Percentiles rank a stretch among this genome's conserved stretches.
These are phyloP conservation scores for Ailuropoda melanoleuca DNA, from an alignment of 2,113 vertebrate genomes.

Conservation along the genomic window DNA sequence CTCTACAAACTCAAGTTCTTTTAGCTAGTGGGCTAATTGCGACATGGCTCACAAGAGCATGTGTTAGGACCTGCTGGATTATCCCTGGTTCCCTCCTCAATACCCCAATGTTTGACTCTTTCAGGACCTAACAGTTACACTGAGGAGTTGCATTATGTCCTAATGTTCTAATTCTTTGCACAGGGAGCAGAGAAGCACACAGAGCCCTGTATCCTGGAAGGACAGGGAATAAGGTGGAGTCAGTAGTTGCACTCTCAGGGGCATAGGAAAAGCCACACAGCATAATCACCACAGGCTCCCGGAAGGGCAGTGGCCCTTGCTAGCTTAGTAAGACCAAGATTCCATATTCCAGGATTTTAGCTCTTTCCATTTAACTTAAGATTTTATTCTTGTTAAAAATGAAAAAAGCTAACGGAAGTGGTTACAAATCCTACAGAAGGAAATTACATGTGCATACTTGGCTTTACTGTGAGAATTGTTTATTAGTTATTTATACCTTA, in stretches of 20 bases:
- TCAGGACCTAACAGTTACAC: not conserved
- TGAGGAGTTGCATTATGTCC: not conserved
- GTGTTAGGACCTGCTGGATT: not conserved
- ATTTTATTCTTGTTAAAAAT: not conserved
- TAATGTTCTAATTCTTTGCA: not conserved
- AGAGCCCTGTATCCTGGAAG: not conserved
- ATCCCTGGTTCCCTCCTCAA: not conserved
- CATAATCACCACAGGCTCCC: not conserved
- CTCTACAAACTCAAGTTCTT: not conserved
- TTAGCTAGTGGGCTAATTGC: not conserved
- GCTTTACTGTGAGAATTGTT: not conserved
- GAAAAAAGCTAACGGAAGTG: not conserved
- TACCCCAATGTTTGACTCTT: not conserved
- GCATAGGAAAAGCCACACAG: not conserved
- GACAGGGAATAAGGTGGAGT: not conserved
- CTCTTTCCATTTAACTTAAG: conserved; percentile 2
- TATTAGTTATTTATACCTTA: not conserved
- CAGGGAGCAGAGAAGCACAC: not conserved
- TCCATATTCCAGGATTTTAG: not conserved
- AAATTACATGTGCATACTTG: not conserved
- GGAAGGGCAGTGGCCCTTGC: not conserved
- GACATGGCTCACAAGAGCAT: not conserved
- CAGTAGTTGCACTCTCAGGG: not conserved
- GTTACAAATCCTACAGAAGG: not conserved
- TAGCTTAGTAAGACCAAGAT: not conserved